These are phyloP conservation scores for Euproctis similis DNA, from an alignment of 2,888 invertebrate species.

Conservation along the genomic window DNA sequence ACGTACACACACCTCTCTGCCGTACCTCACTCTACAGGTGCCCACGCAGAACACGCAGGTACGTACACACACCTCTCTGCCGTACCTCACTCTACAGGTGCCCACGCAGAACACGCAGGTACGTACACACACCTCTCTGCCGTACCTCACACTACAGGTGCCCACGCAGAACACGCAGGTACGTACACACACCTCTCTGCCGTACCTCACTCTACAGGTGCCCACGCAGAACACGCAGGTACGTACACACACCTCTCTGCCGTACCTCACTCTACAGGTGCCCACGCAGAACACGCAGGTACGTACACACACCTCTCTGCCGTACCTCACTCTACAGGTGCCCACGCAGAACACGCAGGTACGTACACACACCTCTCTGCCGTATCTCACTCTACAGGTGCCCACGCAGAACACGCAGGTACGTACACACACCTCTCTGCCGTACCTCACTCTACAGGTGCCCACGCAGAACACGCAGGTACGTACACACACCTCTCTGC, in stretches of 20 bases:
- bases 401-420: too few species aligned
- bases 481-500: not conserved
- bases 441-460: not conserved
- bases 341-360: not conserved
- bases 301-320: not conserved
- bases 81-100: slow-evolving; percentile 97
- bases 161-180: not conserved
- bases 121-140: slow-evolving; percentile 1
- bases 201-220: slow-evolving; percentile 97
- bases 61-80: not conserved
- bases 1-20: slow-evolving; percentile 1
- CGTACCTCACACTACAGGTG: not conserved
- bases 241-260: slow-evolving; percentile 1
- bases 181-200: not conserved
- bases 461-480: not conserved
- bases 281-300: not conserved
- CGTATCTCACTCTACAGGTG: too few species aligned
- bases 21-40: not conserved
- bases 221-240: slow-evolving; percentile 96
- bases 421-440: not conserved
- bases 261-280: not conserved
- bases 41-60: not conserved
- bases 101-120: slow-evolving; percentile 96
- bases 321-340: not conserved
- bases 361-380: not conserved